Conservation (phyloP, 1,140 invertebrate genomes). For the Hycleus phaleratus region DNA sequence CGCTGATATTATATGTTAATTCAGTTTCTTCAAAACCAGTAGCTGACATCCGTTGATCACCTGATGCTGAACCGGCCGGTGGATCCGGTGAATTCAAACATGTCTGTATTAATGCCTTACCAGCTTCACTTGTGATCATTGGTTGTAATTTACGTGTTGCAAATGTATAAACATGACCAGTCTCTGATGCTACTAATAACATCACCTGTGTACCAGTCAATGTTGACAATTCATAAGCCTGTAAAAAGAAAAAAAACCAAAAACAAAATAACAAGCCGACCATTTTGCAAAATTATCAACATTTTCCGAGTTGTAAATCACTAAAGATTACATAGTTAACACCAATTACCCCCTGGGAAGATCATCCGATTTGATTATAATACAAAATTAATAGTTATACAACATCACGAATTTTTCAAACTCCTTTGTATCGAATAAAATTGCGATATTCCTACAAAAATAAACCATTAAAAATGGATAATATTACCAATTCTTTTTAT, state of each 20-base stretch:
- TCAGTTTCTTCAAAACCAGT: constrained; percentile 98
- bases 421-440: too few relatives aligned
- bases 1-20: constrained; percentile 91
- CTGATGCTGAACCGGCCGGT: constrained; percentile 59
- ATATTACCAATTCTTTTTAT: too few relatives aligned
- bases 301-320: too few relatives aligned
- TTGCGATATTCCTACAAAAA: too few relatives aligned
- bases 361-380: too few relatives aligned
- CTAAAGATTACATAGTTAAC: too few relatives aligned
- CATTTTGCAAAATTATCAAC: too few relatives aligned
- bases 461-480: too few relatives aligned
- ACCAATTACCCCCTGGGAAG: too few relatives aligned
- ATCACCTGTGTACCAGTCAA: constrained; percentile 99
- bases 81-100: constrained; percentile 97
- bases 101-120: constrained; percentile 96
- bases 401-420: too few relatives aligned
- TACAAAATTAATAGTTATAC: too few relatives aligned
- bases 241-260: constrained; percentile 33
- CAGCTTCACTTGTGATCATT: constrained; percentile 98
- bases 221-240: constrained; percentile 99
- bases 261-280: not conserved
- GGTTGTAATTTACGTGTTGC: constrained; percentile 97
- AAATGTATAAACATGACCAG: constrained; percentile 99
- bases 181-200: constrained; percentile 91
- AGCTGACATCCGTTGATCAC: constrained; percentile 94